These are phyloP conservation scores for Argyra leucocephala DNA, from an alignment of 2,888 invertebrate genomes.

Conservation along the genomic window DNA sequence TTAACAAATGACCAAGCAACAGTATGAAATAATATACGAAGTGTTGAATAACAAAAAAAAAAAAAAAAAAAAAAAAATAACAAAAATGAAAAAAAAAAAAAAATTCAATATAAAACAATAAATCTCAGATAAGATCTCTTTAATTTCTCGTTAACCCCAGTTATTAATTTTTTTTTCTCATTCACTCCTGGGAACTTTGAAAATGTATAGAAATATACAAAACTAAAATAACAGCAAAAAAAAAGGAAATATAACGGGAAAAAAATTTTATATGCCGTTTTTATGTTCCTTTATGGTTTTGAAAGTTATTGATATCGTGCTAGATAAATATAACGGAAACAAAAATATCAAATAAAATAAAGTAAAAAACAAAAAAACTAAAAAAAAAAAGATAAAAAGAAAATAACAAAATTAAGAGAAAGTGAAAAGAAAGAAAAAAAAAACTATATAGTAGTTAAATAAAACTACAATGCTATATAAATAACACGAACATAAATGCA, in stretches of 20 bases:
- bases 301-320: conserved; percentile 6
- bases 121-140: conserved; percentile 6
- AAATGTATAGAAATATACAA: background rate
- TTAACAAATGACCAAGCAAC: too few species aligned
- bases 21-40: background rate
- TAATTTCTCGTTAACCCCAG: conserved; percentile 1
- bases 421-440: background rate
- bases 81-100: background rate
- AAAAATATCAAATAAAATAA: background rate
- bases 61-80: background rate
- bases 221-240: background rate
- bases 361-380: background rate
- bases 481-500: too few species aligned
- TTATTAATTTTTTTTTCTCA: background rate
- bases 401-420: background rate
- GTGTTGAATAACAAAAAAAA: background rate
- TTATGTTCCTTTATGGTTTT: background rate
- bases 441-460: background rate
- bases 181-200: background rate
- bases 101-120: conserved; percentile 3
- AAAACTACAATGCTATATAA: too few species aligned
- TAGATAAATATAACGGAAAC: background rate
- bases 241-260: too few species aligned
- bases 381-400: background rate
- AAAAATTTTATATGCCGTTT: background rate